Evolutionary conservation across 2,113 vertebrate genomes (phyloP).

Genomic region (Actinemys pallida): DNA sequence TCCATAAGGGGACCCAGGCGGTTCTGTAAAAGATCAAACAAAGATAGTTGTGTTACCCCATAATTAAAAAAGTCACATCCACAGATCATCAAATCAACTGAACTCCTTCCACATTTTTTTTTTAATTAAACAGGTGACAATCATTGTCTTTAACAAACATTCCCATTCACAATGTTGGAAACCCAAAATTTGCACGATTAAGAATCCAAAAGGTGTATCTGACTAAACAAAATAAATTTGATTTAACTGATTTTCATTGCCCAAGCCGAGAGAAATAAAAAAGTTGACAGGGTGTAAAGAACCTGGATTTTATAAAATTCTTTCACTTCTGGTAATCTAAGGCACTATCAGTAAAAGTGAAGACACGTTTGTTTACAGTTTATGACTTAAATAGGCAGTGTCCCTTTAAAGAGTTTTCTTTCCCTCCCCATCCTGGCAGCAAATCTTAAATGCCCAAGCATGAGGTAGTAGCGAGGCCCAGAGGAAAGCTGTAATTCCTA

Average conservation of each 20-base stretch:
- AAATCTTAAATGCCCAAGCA: background rate
- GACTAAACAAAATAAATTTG: background rate
- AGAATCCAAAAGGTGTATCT: background rate
- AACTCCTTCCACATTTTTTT: background rate
- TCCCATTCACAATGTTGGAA: background rate
- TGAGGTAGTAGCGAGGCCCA: background rate
- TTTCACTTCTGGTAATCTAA: background rate
- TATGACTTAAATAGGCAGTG: background rate
- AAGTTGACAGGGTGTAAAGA: background rate
- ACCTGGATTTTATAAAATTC: background rate
- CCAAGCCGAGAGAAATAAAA: accelerated
- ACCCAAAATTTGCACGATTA: background rate
- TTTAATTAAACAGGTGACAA: background rate
- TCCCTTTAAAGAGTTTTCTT: background rate
- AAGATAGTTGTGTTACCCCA: background rate
- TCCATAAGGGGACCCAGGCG: slow-evolving; percentile 87
- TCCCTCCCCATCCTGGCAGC: background rate
- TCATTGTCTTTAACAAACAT: background rate
- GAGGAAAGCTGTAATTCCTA: background rate
- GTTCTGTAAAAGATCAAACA: slow-evolving; percentile 73
- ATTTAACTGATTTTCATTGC: background rate
- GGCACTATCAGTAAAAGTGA: accelerated
- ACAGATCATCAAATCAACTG: background rate
- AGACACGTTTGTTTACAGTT: background rate
- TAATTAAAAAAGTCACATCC: background rate